phyloP scores from a whole-genome alignment of 1,140 invertebrate species.

The Drosophila orosa region DNA sequence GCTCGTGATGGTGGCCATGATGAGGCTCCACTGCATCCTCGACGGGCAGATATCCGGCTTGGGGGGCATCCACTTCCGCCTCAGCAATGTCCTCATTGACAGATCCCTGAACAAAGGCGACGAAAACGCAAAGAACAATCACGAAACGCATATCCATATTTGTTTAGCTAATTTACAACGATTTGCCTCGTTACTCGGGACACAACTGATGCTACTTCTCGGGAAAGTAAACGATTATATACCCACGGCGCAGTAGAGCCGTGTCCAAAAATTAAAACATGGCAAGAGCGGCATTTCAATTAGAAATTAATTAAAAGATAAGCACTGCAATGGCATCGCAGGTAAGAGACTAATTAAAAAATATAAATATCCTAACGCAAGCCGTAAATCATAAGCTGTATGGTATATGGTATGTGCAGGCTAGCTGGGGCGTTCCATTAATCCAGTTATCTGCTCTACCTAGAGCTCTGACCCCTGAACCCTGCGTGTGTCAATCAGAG shows the following conservation, averaged over 20 bases:
- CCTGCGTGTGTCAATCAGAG: slow-evolving; percentile 1
- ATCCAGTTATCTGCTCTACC: slow-evolving; percentile 27
- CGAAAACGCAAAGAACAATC: slow-evolving; percentile 2
- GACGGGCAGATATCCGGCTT: slow-evolving; percentile 18
- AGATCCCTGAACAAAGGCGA: slow-evolving; percentile 16
- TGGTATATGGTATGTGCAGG: slow-evolving; percentile 14
- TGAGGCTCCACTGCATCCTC: slow-evolving; percentile 16
- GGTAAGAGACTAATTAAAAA: slow-evolving; percentile 32
- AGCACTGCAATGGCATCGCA: slow-evolving; percentile 33
- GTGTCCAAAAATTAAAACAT: slow-evolving; percentile 21
- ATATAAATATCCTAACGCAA: slow-evolving; percentile 30
- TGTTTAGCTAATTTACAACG: slow-evolving; percentile 1
- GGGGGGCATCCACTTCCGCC: slow-evolving; percentile 14
- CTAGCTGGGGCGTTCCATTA: slow-evolving; percentile 14
- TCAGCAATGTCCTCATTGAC: slow-evolving; percentile 4
- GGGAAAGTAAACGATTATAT: slow-evolving; percentile 37
- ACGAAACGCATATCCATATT: slow-evolving; percentile 30
- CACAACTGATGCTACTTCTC: slow-evolving; percentile 43
- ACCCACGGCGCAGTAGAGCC: slow-evolving; percentile 13
- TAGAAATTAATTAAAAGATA: slow-evolving; percentile 64
- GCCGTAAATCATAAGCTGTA: slow-evolving; percentile 32
- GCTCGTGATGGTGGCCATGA: slow-evolving; percentile 10
- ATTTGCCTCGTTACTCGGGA: slow-evolving; percentile 19
- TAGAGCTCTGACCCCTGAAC: slow-evolving; percentile 23
- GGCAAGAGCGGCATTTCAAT: slow-evolving; percentile 40